Conservation (phyloP, 1,140 invertebrate species). For the Macrosteles quadrilineatus region DNA sequence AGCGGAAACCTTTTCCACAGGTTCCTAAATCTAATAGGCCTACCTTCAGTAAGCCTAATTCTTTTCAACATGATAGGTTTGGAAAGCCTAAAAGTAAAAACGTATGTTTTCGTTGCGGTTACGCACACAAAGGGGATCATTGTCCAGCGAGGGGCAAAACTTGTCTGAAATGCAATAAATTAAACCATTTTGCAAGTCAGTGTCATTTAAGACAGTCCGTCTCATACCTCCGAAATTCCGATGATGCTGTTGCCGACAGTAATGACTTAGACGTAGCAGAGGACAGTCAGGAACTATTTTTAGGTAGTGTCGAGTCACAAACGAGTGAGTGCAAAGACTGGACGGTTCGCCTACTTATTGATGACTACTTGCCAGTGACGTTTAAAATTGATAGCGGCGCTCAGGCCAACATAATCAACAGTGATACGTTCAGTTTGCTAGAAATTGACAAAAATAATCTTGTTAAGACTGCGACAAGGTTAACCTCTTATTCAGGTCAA, state of each 20-base stretch:
- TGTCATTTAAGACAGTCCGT: no score
- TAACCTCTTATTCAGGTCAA: not conserved
- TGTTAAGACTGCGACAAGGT: no score
- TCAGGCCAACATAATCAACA: not conserved
- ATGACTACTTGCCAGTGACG: not conserved
- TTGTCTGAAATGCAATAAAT: no score
- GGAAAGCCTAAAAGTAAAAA: no score
- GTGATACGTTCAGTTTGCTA: not conserved
- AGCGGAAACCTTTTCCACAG: not conserved
- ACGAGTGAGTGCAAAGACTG: not conserved
- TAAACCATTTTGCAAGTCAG: no score
- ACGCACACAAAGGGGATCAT: no score
- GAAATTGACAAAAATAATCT: not conserved
- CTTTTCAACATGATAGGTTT: no score
- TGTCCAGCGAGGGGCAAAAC: no score
- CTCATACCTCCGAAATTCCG: no score
- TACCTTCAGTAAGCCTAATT: no score
- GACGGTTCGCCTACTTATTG: not conserved
- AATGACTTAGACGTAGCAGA: not conserved
- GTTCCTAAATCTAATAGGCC: no score
- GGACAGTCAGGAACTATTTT: not conserved
- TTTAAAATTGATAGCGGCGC: not conserved
- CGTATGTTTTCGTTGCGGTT: no score
- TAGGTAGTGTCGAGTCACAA: not conserved
- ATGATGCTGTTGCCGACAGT: not conserved